Evolutionary conservation across 2,113 vertebrate species (phyloP).

Genomic region (Mustela nigripes): DNA sequence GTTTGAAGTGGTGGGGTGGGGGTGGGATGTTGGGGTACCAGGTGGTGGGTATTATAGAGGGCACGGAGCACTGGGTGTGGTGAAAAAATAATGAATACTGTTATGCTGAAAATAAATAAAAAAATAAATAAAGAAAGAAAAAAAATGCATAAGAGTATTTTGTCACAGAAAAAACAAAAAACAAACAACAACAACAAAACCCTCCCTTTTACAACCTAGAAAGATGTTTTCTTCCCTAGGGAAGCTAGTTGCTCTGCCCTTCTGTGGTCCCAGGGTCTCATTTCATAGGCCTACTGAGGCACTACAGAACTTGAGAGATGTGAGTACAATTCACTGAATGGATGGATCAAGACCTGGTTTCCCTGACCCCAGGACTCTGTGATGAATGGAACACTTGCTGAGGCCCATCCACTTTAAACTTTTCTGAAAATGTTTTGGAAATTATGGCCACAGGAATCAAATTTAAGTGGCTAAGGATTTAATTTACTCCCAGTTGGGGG

Average conservation of each 20-base stretch:
- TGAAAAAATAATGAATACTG: too few species aligned
- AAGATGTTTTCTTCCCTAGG: not conserved
- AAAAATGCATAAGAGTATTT: too few species aligned
- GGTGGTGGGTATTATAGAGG: too few species aligned
- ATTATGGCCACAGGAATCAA: conserved; percentile 46
- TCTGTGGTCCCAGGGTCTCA: not conserved
- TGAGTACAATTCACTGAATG: not conserved
- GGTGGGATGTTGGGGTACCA: too few species aligned
- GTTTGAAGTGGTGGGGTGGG: too few species aligned
- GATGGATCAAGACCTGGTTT: not conserved
- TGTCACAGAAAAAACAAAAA: too few species aligned
- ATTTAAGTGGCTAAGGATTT: not conserved
- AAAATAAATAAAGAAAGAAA: too few species aligned
- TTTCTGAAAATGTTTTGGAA: conserved; percentile 6
- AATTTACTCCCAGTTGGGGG: not conserved
- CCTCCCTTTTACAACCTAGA: not conserved
- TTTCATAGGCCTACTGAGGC: not conserved
- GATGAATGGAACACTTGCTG: not conserved
- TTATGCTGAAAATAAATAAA: too few species aligned
- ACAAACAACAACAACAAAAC: not conserved
- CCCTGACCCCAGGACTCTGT: not conserved
- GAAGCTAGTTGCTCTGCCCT: not conserved
- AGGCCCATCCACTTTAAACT: not conserved
- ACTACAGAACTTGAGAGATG: not conserved
- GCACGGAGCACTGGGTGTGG: too few species aligned